Percentiles rank a stretch among this genome's conserved stretches.
Conservation (phyloP, 1,140 invertebrate species). For the Dinoponera quadriceps region DNA sequence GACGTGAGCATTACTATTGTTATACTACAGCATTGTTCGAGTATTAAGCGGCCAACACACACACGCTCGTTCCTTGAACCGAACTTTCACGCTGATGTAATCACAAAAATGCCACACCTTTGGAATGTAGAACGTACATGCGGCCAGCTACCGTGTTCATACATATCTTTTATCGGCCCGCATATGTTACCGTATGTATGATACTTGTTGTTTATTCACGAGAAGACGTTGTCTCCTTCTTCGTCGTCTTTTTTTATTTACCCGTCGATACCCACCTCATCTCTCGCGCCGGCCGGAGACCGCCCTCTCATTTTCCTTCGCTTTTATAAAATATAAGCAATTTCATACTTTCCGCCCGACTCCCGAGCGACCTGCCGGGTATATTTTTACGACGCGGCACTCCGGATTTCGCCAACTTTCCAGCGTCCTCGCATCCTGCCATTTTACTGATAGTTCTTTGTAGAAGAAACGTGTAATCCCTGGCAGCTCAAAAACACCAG, state of each 20-base stretch:
- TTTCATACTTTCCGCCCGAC: conserved; percentile 74
- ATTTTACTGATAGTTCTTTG: conserved; percentile 40
- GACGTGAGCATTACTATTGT: no score
- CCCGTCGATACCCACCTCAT: conserved; percentile 66
- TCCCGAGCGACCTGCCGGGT: conserved; percentile 50
- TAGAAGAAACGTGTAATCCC: conserved; percentile 22
- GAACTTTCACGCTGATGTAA: conserved; percentile 13
- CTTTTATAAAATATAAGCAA: conserved; percentile 79
- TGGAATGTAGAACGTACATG: conserved; percentile 24
- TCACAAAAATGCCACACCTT: conserved; percentile 21
- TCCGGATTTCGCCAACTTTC: conserved; percentile 70
- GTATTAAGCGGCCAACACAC: background rate
- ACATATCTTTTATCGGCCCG: conserved; percentile 36
- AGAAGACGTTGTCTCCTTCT: conserved; percentile 60
- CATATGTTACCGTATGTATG: conserved; percentile 39
- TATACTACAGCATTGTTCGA: no score
- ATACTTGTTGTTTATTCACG: conserved; percentile 76
- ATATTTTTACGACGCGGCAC: conserved; percentile 73
- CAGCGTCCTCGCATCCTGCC: conserved; percentile 20
- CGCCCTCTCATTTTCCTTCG: conserved; percentile 39
- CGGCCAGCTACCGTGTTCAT: background rate
- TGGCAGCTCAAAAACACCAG: conserved; percentile 13
- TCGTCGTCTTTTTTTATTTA: conserved; percentile 39
- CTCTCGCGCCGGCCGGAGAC: conserved; percentile 45
- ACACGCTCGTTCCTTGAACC: conserved; percentile 18